phyloP scores from a whole-genome alignment of 2,888 invertebrate genomes.

The Ashinkailepas kermadecensis region DNA sequence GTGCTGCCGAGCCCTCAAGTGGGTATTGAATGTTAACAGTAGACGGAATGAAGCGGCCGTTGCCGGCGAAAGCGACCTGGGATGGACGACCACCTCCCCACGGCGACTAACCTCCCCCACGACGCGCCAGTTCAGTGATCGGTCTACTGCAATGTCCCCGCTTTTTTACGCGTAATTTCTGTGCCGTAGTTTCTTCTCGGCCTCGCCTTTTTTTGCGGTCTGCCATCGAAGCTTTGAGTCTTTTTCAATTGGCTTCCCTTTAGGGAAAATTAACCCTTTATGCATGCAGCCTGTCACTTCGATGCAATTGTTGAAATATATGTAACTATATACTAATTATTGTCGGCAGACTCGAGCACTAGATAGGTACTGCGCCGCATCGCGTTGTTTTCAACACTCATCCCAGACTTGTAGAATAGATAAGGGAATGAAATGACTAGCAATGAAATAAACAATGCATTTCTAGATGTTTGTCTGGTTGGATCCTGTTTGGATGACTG shows the following conservation, averaged over 20 bases:
- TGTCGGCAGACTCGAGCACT: not conserved
- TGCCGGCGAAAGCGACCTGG: too few relatives aligned
- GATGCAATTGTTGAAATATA: not conserved
- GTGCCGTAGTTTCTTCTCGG: not conserved
- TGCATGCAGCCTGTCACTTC: not conserved
- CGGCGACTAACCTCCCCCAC: too few relatives aligned
- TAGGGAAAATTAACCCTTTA: not conserved
- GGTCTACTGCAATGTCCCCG: too few relatives aligned
- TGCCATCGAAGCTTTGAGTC: not conserved
- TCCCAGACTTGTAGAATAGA: not conserved
- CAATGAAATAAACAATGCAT: not conserved
- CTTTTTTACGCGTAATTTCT: too few relatives aligned
- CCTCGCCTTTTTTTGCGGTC: not conserved
- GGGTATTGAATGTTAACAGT: too few relatives aligned
- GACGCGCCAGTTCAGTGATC: too few relatives aligned
- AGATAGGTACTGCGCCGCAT: not conserved
- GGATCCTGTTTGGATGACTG: not conserved
- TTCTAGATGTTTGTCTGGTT: not conserved
- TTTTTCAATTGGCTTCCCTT: not conserved
- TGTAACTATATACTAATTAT: not conserved
- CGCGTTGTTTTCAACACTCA: slow-evolving; percentile 4
- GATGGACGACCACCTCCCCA: too few relatives aligned
- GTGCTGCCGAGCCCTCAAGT: too few relatives aligned
- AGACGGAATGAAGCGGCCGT: too few relatives aligned
- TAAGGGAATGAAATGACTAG: not conserved